Percentiles rank a stretch among this genome's conserved stretches.
phyloP scores from a whole-genome alignment of 1,140 invertebrate species.

The Drosophila burlai region DNA sequence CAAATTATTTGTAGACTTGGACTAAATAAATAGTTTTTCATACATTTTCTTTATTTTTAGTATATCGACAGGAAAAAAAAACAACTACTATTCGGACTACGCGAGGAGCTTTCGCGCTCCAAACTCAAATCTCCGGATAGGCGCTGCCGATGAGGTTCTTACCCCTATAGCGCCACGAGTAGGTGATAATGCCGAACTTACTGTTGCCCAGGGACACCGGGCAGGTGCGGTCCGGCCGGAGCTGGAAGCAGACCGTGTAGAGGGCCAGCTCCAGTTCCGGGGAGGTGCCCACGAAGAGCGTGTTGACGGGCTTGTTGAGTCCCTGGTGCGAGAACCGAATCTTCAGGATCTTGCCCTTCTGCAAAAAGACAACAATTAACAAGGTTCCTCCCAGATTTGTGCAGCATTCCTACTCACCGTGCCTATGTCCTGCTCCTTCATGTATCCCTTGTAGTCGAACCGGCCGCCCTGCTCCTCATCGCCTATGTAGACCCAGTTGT shows the following conservation, averaged over 20 bases:
- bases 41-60: conserved; percentile 27
- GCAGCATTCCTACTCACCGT: conserved; percentile 86
- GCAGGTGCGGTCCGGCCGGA: conserved; percentile 90
- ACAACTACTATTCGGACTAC: background rate
- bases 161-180: conserved; percentile 90
- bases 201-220: conserved; percentile 90
- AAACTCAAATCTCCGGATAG: conserved; percentile 89
- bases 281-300: conserved; percentile 95
- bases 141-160: conserved; percentile 92
- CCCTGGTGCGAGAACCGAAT: conserved; percentile 91
- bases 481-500: conserved; percentile 95
- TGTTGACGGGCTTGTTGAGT: conserved; percentile 91
- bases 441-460: conserved; percentile 92
- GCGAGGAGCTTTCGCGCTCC: background rate
- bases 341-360: conserved; percentile 93
- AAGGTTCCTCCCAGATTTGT: no score
- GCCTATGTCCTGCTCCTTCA: conserved; percentile 90
- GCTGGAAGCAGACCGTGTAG: conserved; percentile 94
- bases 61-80: conserved; percentile 34
- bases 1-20: background rate
- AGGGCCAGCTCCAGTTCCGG: conserved; percentile 97
- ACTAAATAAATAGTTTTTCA: background rate
- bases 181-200: conserved; percentile 90
- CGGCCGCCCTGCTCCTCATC: conserved; percentile 89
- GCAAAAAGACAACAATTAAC: conserved; percentile 65